Conservation (phyloP, 2,113 vertebrate genomes). For the Irena cyanogastra region DNA sequence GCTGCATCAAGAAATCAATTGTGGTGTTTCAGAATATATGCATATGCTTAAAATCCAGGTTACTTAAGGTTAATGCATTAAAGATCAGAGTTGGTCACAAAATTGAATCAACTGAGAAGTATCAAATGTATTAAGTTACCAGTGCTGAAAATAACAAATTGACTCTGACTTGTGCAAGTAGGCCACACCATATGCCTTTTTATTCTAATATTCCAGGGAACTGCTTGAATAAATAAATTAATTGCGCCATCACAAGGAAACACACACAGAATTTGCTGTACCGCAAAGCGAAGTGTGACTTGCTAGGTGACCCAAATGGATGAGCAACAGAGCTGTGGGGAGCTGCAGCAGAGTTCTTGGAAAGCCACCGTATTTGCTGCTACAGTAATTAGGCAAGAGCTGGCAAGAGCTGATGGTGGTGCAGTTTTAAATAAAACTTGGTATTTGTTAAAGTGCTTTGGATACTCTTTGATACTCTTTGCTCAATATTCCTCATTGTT, state of each 20-base stretch:
- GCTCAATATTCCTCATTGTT: conserved; percentile 38
- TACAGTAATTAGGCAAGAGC: neutral
- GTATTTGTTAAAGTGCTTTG: conserved; percentile 23
- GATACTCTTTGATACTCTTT: neutral
- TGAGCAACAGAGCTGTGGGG: conserved; percentile 33
- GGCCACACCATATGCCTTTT: neutral
- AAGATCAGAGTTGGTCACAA: neutral
- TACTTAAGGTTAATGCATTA: neutral
- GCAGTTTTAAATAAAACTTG: conserved; percentile 11
- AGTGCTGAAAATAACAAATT: neutral
- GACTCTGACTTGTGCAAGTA: neutral
- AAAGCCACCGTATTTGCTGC: neutral
- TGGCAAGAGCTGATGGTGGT: neutral
- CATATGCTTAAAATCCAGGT: neutral
- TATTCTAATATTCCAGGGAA: neutral
- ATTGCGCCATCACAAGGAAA: neutral
- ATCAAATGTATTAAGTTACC: neutral
- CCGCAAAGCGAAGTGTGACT: neutral
- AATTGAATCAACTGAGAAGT: neutral
- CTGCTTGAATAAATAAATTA: conserved; percentile 26
- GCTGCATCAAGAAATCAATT: neutral
- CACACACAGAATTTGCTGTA: neutral
- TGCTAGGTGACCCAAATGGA: conserved; percentile 18
- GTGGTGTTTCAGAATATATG: neutral
- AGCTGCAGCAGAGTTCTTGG: conserved; percentile 17